Conservation (phyloP, 2,113 vertebrate species). For the Notiomystis cincta region DNA sequence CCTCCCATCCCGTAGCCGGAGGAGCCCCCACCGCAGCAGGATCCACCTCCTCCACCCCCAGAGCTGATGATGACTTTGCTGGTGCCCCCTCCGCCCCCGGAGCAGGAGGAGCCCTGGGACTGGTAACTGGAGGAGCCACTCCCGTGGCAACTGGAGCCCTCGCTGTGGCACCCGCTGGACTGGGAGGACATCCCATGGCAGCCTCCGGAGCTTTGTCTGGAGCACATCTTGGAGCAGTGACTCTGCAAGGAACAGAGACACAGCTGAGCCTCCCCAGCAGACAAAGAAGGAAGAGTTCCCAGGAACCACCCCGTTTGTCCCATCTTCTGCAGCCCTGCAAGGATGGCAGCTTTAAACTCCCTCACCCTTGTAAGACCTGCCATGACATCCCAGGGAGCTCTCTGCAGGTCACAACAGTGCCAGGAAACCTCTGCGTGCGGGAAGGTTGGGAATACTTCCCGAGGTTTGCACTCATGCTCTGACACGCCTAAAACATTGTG, state of each 20-base stretch:
- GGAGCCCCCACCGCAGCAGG: background rate
- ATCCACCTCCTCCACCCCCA: background rate
- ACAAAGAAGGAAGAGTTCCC: no score
- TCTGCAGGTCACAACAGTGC: background rate
- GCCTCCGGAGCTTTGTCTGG: background rate
- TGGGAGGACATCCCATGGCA: background rate
- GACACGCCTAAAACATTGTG: rapidly evolving
- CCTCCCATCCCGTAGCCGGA: background rate
- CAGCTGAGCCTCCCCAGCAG: background rate
- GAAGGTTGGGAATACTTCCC: background rate
- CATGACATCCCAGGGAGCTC: rapidly evolving
- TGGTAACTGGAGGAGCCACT: background rate
- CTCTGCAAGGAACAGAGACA: background rate
- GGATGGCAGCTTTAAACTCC: background rate
- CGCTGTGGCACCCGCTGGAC: background rate
- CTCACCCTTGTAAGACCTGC: background rate
- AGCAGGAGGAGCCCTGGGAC: background rate
- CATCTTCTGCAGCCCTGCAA: no score
- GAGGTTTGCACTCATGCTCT: no score
- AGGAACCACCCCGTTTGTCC: rapidly evolving
- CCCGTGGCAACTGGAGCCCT: background rate
- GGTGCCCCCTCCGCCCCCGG: background rate
- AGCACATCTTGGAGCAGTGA: slow-evolving; percentile 5
- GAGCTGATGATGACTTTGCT: background rate
- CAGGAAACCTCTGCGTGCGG: rapidly evolving